phyloP scores from a whole-genome alignment of 1,140 invertebrate genomes.

The Megalonaias nervosa region DNA sequence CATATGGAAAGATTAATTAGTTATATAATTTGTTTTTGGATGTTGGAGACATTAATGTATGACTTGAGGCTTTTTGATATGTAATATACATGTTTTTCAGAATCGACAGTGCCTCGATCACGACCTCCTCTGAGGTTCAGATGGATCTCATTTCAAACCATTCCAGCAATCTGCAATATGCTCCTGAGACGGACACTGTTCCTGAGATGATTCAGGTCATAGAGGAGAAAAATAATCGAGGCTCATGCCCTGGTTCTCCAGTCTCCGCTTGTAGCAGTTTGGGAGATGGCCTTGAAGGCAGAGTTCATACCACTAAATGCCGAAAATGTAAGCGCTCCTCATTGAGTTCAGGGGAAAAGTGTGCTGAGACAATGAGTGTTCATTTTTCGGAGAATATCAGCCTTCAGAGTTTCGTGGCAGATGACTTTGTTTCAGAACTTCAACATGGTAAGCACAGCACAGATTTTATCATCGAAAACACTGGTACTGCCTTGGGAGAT shows the following conservation, averaged over 20 bases:
- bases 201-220: slow-evolving; percentile 15
- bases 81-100: slow-evolving; percentile 1
- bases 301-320: slow-evolving; percentile 21
- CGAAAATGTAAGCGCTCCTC: slow-evolving; percentile 33
- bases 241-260: slow-evolving; percentile 54
- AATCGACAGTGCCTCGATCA: slow-evolving; percentile 16
- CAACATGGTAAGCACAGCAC: slow-evolving; percentile 33
- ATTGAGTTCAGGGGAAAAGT: slow-evolving; percentile 24
- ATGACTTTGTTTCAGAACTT: slow-evolving; percentile 38
- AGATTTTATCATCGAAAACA: slow-evolving; percentile 34
- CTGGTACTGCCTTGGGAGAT: slow-evolving; percentile 39
- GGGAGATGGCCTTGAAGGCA: slow-evolving; percentile 35
- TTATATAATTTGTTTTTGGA: too few species aligned
- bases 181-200: slow-evolving; percentile 23
- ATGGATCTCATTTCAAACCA: neutral
- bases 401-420: slow-evolving; percentile 47
- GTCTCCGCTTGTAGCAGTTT: slow-evolving; percentile 48
- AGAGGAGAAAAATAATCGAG: slow-evolving; percentile 32
- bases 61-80: neutral
- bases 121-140: neutral
- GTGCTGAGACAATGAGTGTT: slow-evolving; percentile 45
- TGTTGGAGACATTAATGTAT: neutral
- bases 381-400: slow-evolving; percentile 51
- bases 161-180: slow-evolving; percentile 39
- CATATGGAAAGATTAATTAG: too few species aligned